Conservation (phyloP, 2,888 invertebrate species). For the Pollenia labialis region DNA sequence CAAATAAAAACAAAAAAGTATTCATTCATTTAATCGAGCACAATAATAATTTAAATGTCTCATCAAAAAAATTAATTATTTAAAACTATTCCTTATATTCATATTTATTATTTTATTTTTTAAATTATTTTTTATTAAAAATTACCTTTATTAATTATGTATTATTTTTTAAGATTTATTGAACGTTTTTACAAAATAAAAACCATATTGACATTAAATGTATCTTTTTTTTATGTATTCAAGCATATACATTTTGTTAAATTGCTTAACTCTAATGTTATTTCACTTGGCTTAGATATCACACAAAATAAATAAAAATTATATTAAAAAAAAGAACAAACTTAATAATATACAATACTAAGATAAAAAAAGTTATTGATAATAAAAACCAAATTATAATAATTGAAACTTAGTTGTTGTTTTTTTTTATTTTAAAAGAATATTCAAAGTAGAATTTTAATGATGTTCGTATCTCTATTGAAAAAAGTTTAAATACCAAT, state of each 20-base stretch:
- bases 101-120: constrained; percentile 44
- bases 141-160: constrained; percentile 44
- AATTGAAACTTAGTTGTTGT: constrained; percentile 22
- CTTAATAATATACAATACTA: constrained; percentile 41
- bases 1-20: constrained; percentile 21
- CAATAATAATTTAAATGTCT: neutral
- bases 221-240: constrained; percentile 38
- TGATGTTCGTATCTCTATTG: no score
- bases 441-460: no score
- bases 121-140: constrained; percentile 52
- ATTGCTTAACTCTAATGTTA: constrained; percentile 67
- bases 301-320: constrained; percentile 42
- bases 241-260: constrained; percentile 59
- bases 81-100: neutral
- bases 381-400: constrained; percentile 44
- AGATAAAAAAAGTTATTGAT: constrained; percentile 46
- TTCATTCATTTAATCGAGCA: constrained; percentile 25
- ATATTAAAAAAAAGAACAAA: constrained; percentile 25
- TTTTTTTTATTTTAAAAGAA: neutral
- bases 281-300: constrained; percentile 67
- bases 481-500: no score
- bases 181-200: constrained; percentile 49
- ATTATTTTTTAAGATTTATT: constrained; percentile 26
- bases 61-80: constrained; percentile 16
- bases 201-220: constrained; percentile 40